These are phyloP conservation scores for Gila robusta DNA, from an alignment of 2,797 vertebrate genomes.

Conservation along the genomic window DNA sequence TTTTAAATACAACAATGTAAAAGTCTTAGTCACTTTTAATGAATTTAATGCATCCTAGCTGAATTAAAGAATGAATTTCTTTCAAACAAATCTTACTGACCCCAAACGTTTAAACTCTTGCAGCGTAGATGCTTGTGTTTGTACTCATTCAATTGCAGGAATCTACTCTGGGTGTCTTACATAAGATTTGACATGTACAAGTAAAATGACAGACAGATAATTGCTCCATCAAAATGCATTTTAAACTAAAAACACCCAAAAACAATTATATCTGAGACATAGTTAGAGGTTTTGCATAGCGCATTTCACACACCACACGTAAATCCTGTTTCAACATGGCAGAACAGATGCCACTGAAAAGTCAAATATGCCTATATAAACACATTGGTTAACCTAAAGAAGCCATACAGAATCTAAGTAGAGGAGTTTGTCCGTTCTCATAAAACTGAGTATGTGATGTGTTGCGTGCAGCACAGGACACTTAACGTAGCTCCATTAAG, in stretches of 20 bases:
- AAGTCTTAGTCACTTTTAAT: background rate
- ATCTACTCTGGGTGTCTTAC: background rate
- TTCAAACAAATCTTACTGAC: background rate
- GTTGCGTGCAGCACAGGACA: slow-evolving; percentile 14
- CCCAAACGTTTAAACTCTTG: background rate
- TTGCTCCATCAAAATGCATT: slow-evolving; percentile 3
- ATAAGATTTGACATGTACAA: background rate
- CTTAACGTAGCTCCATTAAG: background rate
- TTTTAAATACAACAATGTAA: background rate
- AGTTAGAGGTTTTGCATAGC: slow-evolving; percentile 19
- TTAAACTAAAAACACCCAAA: slow-evolving; percentile 29
- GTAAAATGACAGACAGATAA: slow-evolving; percentile 7
- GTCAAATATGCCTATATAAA: slow-evolving; percentile 26
- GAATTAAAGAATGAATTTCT: background rate
- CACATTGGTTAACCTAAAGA: slow-evolving; percentile 45
- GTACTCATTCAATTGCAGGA: background rate
- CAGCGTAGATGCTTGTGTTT: background rate
- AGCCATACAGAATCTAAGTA: slow-evolving; percentile 42
- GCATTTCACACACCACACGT: slow-evolving; percentile 26
- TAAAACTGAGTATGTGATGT: slow-evolving; percentile 27
- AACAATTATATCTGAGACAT: slow-evolving; percentile 28
- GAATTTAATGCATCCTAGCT: background rate
- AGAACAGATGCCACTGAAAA: slow-evolving; percentile 22
- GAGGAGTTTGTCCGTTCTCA: slow-evolving; percentile 19
- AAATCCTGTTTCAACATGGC: slow-evolving; percentile 42